Evolutionary conservation across 2,888 invertebrate genomes (phyloP).

Genomic region (Lutraria lutraria): DNA sequence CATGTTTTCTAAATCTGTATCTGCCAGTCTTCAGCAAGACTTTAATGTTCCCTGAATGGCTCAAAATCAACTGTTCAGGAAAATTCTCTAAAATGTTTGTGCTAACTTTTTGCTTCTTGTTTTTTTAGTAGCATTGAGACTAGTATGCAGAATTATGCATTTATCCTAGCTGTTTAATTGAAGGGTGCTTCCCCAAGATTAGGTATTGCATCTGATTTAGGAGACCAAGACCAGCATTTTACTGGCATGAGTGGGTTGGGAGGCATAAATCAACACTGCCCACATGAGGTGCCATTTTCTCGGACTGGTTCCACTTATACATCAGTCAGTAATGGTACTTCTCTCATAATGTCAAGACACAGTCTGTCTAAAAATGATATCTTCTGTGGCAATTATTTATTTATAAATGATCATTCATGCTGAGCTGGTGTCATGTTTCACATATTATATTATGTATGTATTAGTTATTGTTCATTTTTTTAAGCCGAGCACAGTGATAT

Average conservation of each 20-base stretch:
- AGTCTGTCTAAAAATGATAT: background rate
- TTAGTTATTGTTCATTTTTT: too few species aligned
- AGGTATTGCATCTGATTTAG: background rate
- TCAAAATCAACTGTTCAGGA: background rate
- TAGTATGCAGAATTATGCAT: background rate
- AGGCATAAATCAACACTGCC: background rate
- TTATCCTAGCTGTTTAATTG: conserved; percentile 10
- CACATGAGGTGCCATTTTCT: conserved; percentile 9
- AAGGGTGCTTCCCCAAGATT: background rate
- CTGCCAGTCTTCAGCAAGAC: background rate
- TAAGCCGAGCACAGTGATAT: too few species aligned
- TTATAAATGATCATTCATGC: background rate
- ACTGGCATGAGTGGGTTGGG: background rate
- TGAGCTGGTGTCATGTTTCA: background rate
- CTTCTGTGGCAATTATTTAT: conserved; percentile 1
- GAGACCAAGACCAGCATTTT: background rate
- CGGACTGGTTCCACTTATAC: background rate
- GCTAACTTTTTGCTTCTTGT: background rate
- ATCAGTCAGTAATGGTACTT: background rate
- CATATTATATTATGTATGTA: background rate
- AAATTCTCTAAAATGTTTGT: conserved; percentile 8
- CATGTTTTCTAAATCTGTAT: background rate
- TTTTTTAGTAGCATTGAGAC: background rate
- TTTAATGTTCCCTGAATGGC: conserved; percentile 14
- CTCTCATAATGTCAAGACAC: background rate